Percentiles rank a stretch among this genome's conserved stretches.
Conservation (phyloP, 2,888 invertebrate species). For the Leucophenga montana region DNA sequence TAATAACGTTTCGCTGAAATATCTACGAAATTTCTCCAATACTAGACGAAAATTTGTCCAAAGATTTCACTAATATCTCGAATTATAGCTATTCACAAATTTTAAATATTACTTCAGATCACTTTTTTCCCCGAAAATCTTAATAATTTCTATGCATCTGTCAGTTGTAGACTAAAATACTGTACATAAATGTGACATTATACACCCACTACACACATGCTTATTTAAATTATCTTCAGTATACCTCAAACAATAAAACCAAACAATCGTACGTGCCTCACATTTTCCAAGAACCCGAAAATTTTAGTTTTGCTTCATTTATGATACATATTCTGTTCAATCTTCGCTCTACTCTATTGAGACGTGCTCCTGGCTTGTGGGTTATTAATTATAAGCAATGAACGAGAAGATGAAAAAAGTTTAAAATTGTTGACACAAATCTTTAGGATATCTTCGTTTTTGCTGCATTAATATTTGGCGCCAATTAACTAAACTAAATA, state of each 20-base stretch:
- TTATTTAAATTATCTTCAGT: too few relatives aligned
- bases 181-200: too few relatives aligned
- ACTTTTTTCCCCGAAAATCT: too few relatives aligned
- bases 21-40: too few relatives aligned
- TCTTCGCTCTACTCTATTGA: constrained; percentile 43
- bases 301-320: constrained; percentile 53
- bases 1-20: too few relatives aligned
- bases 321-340: constrained; percentile 56
- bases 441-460: constrained; percentile 54
- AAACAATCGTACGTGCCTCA: constrained; percentile 60
- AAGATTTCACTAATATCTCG: too few relatives aligned
- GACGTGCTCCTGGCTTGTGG: constrained; percentile 60
- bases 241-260: too few relatives aligned
- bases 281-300: constrained; percentile 56
- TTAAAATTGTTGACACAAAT: constrained; percentile 46
- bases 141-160: too few relatives aligned
- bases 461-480: constrained; percentile 33
- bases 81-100: too few relatives aligned
- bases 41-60: too few relatives aligned
- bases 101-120: too few relatives aligned
- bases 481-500: constrained; percentile 53
- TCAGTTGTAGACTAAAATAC: too few relatives aligned
- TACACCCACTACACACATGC: neutral
- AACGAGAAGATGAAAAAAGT: neutral
- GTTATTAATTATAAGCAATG: constrained; percentile 57